Base-by-base conservation (phyloP, 2,113 vertebrate species). In the Glaucomys volans region DNA sequence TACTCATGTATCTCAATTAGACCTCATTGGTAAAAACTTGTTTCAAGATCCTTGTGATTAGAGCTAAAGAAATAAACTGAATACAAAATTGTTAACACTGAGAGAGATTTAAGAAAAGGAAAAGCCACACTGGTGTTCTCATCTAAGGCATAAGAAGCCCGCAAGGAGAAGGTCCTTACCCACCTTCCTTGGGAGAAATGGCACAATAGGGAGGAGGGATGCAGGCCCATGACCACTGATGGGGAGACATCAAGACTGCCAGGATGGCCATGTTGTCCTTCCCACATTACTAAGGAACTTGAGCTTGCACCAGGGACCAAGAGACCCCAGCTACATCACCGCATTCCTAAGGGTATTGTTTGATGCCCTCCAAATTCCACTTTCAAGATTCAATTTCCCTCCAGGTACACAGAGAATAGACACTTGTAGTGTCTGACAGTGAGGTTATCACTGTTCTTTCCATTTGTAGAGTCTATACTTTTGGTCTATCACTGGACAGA, bases 1-100 rank as follows among this genome's bases (percentile, higher is more conserved):
- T 80, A 69, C 42, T 71, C 52, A 50, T n/a, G 76, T 32, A 87
- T 37, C 37, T 87, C n/a, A 64, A 37, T 37, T 83, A n/a, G 72
- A 91, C 17, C 20, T 75, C 40, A 42, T 16, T 72, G 62, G 77
- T 0, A 93, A 28, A 67, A 90, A 77, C 44, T 47, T 74, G 2
- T 75, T 47, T 64, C 57, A 67, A 69, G 7, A 72, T 14, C 10
- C 40, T 77, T 87, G 28, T 88, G 69, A 91, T 93, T 84, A 88
- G 35, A 85, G 16, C 59, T 72, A 87, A 95, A 92, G 28, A 81
- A 97, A 95, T 93, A 86, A 92, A 71, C 12, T n/a, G 35, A 93
- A 91, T n/a, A 54, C 20, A 75, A 64, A 84, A 84, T 44, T 71
- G 4, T 84, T 84, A 81, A 82, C 26, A 40, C 37, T 76, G 42